phyloP scores from a whole-genome alignment of 2,797 vertebrate genomes.

The Gymnoscopelus microlampas region DNA sequence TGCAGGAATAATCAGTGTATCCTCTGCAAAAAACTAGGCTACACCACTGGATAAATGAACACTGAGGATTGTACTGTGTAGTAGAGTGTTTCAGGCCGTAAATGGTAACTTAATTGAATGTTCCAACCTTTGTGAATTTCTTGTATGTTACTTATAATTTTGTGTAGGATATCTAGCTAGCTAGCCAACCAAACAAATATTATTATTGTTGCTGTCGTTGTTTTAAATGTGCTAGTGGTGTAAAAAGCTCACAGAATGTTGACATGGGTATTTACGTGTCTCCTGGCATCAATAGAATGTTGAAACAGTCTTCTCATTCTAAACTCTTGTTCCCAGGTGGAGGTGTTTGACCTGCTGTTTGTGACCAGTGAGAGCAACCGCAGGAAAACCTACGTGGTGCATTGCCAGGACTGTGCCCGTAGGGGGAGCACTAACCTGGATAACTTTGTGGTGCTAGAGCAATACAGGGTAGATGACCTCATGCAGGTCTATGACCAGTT shows the following conservation, averaged over 20 bases:
- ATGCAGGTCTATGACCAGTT: slow-evolving; percentile 98
- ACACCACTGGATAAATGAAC: no score
- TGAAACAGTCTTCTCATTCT: neutral
- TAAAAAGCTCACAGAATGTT: neutral
- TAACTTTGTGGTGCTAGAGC: slow-evolving; percentile 94
- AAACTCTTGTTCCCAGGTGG: slow-evolving; percentile 78
- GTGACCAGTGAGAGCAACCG: slow-evolving; percentile 92
- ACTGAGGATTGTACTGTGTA: no score
- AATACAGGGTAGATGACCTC: slow-evolving; percentile 96
- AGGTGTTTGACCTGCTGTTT: slow-evolving; percentile 92
- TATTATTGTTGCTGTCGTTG: no score
- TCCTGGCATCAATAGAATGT: no score
- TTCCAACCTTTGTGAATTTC: no score
- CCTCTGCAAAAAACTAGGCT: no score
- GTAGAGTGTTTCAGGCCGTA: no score
- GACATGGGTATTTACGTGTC: neutral
- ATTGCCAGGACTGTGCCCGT: slow-evolving; percentile 92
- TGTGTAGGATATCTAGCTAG: no score
- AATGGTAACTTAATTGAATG: no score
- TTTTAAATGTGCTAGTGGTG: neutral
- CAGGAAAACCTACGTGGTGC: slow-evolving; percentile 88
- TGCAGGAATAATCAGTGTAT: no score
- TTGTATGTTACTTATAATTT: no score
- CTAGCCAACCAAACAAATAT: no score
- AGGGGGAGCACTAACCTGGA: slow-evolving; percentile 88